Percentiles rank a stretch among this genome's conserved stretches.
These are phyloP conservation scores for Mycetomoellerius zeteki DNA, from an alignment of 1,140 invertebrate species.

Conservation along the genomic window DNA sequence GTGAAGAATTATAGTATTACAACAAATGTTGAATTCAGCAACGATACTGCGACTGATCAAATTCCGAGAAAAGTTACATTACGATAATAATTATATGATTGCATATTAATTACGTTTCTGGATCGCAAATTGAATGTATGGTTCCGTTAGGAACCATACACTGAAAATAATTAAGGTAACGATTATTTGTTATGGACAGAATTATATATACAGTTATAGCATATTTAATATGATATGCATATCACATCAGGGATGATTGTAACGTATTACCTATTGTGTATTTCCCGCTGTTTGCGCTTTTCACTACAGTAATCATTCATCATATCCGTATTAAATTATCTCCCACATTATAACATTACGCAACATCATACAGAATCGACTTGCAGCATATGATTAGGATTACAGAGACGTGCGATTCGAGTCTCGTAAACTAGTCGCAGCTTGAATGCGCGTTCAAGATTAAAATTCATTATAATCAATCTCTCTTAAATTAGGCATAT, in stretches of 20 bases:
- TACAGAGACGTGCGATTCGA: conserved; percentile 24
- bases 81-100: background rate
- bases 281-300: background rate
- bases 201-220: conserved; percentile 17
- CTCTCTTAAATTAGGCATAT: no score
- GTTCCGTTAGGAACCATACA: no score
- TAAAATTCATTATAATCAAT: background rate
- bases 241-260: conserved; percentile 21
- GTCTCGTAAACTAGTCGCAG: background rate
- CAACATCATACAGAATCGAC: conserved; percentile 10
- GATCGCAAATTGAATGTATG: background rate
- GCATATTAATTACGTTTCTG: conserved; percentile 16
- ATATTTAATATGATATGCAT: conserved; percentile 49
- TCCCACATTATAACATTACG: conserved; percentile 3
- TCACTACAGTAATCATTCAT: conserved; percentile 4
- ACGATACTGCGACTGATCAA: background rate
- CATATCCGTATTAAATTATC: conserved; percentile 6
- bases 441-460: background rate
- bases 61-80: background rate
- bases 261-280: background rate
- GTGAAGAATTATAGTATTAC: background rate
- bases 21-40: background rate
- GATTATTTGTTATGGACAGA: background rate
- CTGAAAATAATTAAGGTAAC: conserved; percentile 10
- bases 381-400: background rate